These are phyloP conservation scores for Euglossa dilemma DNA, from an alignment of 1,140 invertebrate genomes.

Conservation along the genomic window DNA sequence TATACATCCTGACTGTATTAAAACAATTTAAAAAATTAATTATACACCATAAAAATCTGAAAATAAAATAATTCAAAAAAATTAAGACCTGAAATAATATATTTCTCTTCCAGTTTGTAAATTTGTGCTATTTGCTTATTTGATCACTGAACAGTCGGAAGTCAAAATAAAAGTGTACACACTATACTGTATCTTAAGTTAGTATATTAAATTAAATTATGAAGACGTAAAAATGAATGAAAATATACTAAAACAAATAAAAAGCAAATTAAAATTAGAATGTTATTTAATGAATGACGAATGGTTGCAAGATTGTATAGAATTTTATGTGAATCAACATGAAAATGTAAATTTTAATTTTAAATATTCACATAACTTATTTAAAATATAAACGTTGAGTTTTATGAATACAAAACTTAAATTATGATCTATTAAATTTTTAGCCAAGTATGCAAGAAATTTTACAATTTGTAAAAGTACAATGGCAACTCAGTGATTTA, in stretches of 20 bases:
- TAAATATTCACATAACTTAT: background rate
- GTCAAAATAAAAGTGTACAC: no score
- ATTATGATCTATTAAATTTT: conserved; percentile 29
- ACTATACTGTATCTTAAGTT: background rate
- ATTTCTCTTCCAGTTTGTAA: no score
- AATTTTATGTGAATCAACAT: conserved; percentile 67
- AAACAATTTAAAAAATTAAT: background rate
- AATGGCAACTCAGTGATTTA: conserved; percentile 86
- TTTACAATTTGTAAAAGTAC: conserved; percentile 80
- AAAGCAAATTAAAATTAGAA: conserved; percentile 59
- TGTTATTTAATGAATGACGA: conserved; percentile 69
- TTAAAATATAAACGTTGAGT: background rate
- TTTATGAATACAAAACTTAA: conserved; percentile 9
- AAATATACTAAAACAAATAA: conserved; percentile 51
- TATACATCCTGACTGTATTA: background rate
- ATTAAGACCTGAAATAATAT: no score
- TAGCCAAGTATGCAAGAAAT: conserved; percentile 53
- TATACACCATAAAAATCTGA: background rate
- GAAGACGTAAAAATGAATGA: conserved; percentile 58
- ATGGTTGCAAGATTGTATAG: conserved; percentile 75
- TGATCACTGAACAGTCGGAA: no score
- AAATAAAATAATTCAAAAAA: no score
- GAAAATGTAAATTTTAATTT: conserved; percentile 34
- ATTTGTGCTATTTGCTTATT: no score
- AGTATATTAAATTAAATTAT: no score